Conservation (phyloP, 2,113 vertebrate genomes). For the Taxidea taxus region DNA sequence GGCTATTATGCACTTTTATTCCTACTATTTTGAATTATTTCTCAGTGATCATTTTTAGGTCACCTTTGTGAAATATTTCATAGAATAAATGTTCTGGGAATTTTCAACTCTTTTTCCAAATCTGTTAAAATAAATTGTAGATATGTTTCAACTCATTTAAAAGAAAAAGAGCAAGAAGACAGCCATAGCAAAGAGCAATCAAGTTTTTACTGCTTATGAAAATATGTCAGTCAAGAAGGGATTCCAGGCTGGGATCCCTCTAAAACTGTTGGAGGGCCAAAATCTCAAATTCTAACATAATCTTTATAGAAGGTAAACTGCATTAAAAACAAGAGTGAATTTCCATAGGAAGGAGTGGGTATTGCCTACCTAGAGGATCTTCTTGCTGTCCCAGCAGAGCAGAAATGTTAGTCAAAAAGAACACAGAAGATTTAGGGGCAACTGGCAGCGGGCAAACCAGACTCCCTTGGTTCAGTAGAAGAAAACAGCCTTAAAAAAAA, state of each 20-base stretch:
- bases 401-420: neutral
- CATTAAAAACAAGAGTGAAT: neutral
- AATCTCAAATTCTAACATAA: neutral
- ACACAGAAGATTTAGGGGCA: neutral
- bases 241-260: neutral
- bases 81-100: neutral
- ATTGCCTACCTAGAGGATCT: neutral
- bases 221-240: neutral
- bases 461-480: neutral
- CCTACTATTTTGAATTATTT: neutral
- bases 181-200: neutral
- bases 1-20: neutral
- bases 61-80: neutral
- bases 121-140: neutral
- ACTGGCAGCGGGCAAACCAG: neutral
- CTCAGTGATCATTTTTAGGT: neutral
- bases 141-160: neutral
- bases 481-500: neutral
- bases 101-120: neutral
- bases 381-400: neutral
- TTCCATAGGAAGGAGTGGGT: neutral
- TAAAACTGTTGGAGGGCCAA: neutral
- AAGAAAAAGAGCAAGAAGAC: neutral
- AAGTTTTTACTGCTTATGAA: neutral
- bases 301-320: neutral